These are phyloP conservation scores for Harmothoe impar DNA, from an alignment of 2,888 invertebrate species.

Conservation along the genomic window DNA sequence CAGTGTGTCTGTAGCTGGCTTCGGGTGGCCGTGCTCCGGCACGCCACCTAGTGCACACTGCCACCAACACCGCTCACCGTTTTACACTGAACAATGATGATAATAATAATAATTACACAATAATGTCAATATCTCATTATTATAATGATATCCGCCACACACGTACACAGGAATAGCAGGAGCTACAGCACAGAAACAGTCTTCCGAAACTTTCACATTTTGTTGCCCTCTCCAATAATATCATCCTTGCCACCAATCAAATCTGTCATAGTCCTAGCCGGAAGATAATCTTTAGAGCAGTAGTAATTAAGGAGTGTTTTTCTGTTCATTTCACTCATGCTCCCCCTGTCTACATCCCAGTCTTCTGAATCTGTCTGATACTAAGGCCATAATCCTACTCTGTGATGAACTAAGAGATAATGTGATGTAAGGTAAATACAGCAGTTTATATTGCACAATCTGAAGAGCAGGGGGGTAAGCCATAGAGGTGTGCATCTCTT, in stretches of 20 bases:
- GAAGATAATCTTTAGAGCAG: background rate
- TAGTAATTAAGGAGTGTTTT: too few relatives aligned
- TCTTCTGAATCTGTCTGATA: background rate
- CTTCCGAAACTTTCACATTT: background rate
- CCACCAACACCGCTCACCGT: background rate
- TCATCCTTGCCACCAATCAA: conserved; percentile 17
- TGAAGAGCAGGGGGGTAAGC: background rate
- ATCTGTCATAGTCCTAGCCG: background rate
- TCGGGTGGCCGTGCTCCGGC: background rate
- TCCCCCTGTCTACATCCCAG: background rate
- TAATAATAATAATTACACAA: conserved; percentile 28
- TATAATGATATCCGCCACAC: conserved; percentile 2
- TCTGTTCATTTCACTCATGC: background rate
- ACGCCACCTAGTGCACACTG: background rate
- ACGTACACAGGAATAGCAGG: background rate
- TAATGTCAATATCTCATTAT: conserved; percentile 41
- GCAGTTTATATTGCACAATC: conserved; percentile 1
- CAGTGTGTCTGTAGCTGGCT: conserved; percentile 6
- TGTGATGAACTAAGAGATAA: background rate
- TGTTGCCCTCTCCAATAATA: background rate
- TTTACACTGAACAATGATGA: background rate
- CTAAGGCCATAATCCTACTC: background rate
- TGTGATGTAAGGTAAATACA: background rate
- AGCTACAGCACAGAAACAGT: background rate
- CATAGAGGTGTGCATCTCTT: background rate